Evolutionary conservation across 1,140 invertebrate species (phyloP), one percentile per base, ranked within the genome.

Genomic region (Drosophila elegans): DNA sequence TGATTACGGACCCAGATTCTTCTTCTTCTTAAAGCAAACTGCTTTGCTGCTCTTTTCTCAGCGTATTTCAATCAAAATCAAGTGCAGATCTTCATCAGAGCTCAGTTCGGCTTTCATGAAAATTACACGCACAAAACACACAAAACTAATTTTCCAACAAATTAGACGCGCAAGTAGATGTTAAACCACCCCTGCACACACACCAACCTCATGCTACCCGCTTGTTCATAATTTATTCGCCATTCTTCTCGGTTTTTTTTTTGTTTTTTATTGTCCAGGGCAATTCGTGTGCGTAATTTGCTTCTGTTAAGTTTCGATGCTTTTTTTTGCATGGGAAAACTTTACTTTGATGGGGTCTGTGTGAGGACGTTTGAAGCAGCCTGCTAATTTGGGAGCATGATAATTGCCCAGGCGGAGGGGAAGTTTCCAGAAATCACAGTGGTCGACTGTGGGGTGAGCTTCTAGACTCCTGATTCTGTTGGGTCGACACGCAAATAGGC

Each of bases 131-230:
- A 86, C 82, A 81, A 72, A 85, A 85, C 74, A 85, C 78, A 85
- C 79, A 88, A 88, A 49, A 88, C 83, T 88, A 88, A 88, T 88
- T 88, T 88, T 88, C 83, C 83, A 88, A 88, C 83, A 88, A 88
- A 88, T 88, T 88, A 88, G 83, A 73, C 79, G 75, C 83, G 63
- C 84, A 88, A 88, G 83, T 88, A 79, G 72, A 74, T 69, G 46
- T 41, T 53, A 41, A 44, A 42, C 64, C 63, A n/a, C 55, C 55
- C 39, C 42, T 12, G 29, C 29, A 32, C 29, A 5, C 29, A 7
- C 29, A 5, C 29, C 48, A 21, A 21, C 25, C 44, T 29, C 48
- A 11, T 48, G 44, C 39, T 45, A 52, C 59, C 51, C 75, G 44
- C 59, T 80, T 86, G 82, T 78, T 85, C 82, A 85, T 85, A 85